These are phyloP conservation scores for Malacosoma neustria DNA, from an alignment of 2,888 invertebrate genomes.

Conservation along the genomic window DNA sequence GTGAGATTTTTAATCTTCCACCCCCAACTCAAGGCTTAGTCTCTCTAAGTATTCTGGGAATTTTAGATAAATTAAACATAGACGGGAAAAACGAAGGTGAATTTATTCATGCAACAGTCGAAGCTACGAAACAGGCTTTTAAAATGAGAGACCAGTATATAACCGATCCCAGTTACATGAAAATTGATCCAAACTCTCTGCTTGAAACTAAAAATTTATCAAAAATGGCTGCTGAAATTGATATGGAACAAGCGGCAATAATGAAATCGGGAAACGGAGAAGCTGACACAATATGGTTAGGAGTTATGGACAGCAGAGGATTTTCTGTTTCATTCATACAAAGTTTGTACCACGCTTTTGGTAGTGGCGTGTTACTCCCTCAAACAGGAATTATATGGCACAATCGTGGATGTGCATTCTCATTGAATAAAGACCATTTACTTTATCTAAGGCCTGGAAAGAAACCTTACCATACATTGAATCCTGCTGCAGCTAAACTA, in stretches of 20 bases:
- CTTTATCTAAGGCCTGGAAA: slow-evolving; percentile 48
- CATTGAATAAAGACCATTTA: slow-evolving; percentile 35
- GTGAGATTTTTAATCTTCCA: slow-evolving; percentile 49
- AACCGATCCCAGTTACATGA: slow-evolving; percentile 54
- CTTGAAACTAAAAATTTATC: slow-evolving; percentile 28
- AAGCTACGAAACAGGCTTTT: slow-evolving; percentile 51
- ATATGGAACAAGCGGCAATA: slow-evolving; percentile 25
- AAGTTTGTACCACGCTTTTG: slow-evolving; percentile 47
- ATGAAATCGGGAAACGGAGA: slow-evolving; percentile 34
- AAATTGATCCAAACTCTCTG: slow-evolving; percentile 34
- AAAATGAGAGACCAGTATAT: slow-evolving; percentile 38
- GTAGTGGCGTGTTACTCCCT: slow-evolving; percentile 52
- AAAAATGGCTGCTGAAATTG: slow-evolving; percentile 39
- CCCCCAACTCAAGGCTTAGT: slow-evolving; percentile 63
- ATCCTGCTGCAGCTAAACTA: slow-evolving; percentile 49
- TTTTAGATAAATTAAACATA: slow-evolving; percentile 46
- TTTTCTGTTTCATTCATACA: slow-evolving; percentile 64
- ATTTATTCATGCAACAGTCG: slow-evolving; percentile 51
- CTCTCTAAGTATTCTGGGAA: slow-evolving; percentile 47
- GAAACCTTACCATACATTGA: slow-evolving; percentile 56
- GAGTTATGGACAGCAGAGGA: slow-evolving; percentile 55
- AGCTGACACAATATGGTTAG: slow-evolving; percentile 63
- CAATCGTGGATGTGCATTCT: slow-evolving; percentile 47
- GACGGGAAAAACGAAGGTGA: slow-evolving; percentile 46
- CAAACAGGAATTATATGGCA: slow-evolving; percentile 60